Percentiles rank a stretch among this genome's conserved stretches.
Evolutionary conservation across 2,888 invertebrate species (phyloP).

Genomic region (Aethes cnicana): DNA sequence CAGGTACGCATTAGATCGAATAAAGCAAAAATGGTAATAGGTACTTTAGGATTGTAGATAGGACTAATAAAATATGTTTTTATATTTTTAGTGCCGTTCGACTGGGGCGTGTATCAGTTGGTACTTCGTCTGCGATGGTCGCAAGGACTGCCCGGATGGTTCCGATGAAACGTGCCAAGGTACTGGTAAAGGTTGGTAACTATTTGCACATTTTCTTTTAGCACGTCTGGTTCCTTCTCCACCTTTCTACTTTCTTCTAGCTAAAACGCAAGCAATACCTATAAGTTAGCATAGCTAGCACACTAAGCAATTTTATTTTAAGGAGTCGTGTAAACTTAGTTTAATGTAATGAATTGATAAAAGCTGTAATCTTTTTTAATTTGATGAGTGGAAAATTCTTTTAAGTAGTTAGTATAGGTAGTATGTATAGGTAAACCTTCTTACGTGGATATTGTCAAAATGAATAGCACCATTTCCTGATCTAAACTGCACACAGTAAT

Average conservation of each 20-base stretch:
- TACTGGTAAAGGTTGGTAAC: slow-evolving; percentile 70
- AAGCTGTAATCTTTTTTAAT: too few species aligned
- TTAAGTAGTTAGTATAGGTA: too few species aligned
- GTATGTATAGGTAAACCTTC: too few species aligned
- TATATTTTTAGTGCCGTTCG: slow-evolving; percentile 87
- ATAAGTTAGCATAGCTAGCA: too few species aligned
- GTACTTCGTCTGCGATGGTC: slow-evolving; percentile 95
- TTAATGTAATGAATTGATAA: too few species aligned
- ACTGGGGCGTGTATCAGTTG: slow-evolving; percentile 94
- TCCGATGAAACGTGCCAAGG: slow-evolving; percentile 92
- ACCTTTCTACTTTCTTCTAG: background rate
- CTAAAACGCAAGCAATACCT: background rate
- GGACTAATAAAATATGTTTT: background rate
- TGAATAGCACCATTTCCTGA: too few species aligned
- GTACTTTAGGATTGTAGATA: background rate
- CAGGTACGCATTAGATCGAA: slow-evolving; percentile 77
- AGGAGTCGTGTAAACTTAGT: too few species aligned
- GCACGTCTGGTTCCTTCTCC: slow-evolving; percentile 6
- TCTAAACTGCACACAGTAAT: too few species aligned
- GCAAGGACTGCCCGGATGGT: slow-evolving; percentile 91
- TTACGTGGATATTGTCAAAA: too few species aligned
- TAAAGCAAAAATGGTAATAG: too few species aligned
- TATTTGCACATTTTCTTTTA: slow-evolving; percentile 35
- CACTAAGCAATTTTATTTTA: too few species aligned
- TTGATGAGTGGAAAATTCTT: too few species aligned